A percentile compares a stretch with the other conserved stretches of the same genome.
Conservation (phyloP, 2,797 vertebrate genomes). For the Alca torda region DNA sequence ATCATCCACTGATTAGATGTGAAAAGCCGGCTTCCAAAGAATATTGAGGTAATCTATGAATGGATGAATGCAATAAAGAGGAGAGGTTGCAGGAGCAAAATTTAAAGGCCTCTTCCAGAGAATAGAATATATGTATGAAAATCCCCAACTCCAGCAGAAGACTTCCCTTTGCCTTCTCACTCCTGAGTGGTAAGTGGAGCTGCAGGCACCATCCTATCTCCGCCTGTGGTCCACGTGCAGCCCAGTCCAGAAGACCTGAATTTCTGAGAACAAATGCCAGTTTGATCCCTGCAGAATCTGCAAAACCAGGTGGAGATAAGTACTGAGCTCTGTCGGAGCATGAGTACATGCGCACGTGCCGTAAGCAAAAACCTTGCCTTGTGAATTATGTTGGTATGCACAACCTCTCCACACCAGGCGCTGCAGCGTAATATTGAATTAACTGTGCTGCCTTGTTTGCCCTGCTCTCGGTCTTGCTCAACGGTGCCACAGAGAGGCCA, state of each 20-base stretch:
- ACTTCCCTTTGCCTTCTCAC: not conserved
- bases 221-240: not conserved
- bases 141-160: not conserved
- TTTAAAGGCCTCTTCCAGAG: not conserved
- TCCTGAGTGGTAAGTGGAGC: not conserved
- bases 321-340: not conserved
- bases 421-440: not conserved
- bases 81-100: not conserved
- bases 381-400: not conserved
- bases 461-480: not conserved
- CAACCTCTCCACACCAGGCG: fast-evolving
- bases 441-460: not conserved
- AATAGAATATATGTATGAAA: not conserved
- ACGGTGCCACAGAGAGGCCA: not conserved
- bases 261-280: not conserved
- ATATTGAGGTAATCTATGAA: not conserved
- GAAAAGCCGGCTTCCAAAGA: not conserved
- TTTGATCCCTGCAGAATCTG: not conserved
- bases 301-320: not conserved
- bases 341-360: not conserved
- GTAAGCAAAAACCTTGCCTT: not conserved
- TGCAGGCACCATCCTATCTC: not conserved
- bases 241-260: not conserved
- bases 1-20: not conserved
- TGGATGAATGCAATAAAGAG: not conserved